Evolutionary conservation across 2,113 vertebrate genomes (phyloP), one percentile per base, ranked within the genome.

Genomic region (Desmodus rotundus): DNA sequence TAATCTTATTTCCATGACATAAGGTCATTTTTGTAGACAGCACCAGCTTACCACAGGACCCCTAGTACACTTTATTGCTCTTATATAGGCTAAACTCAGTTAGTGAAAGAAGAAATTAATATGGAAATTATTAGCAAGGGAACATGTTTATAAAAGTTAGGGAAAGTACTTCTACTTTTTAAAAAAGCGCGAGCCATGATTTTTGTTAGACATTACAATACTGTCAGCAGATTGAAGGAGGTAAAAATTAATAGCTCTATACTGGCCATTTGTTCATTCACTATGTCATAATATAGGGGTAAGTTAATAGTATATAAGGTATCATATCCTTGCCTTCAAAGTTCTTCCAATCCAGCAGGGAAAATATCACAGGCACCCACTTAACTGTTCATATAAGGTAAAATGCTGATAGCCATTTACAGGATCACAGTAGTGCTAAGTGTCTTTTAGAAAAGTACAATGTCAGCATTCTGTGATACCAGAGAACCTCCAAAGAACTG

Each of bases 61-160:
- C 12, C 87, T 89, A 58, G 4, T 47, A 70, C 20, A 95, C n/a
- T 70, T 90, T 90, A 81, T 76, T 95, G 26, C 13, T 89, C n/a
- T 89, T 83, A 78, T 56, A 22, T 92, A 83, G 65, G 10, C 15
- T 93, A 92, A 70, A 41, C 45, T 94, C 61, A 87, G 13, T 76
- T 87, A 84, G n/a, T 94, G 26, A 81, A 90, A 97, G 20, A 92
- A 92, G 19, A 95, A 94, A 86, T 91, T 73, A 93, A 81, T 77
- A 68, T 83, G 38, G 31, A 80, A 91, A 94, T 88, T 77, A 68
- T 85, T 84, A 87, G 17, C 52, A 81, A 76, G 61, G n/a, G 33
- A 50, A 50, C 50, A 36, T 87, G 67, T 78, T 83, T 72, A 45
- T 74, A 72, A 52, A 94, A 91, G 7, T 92, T 84, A 4, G 4